Conservation (phyloP, 2,888 invertebrate species). For the Allygus modestus region DNA sequence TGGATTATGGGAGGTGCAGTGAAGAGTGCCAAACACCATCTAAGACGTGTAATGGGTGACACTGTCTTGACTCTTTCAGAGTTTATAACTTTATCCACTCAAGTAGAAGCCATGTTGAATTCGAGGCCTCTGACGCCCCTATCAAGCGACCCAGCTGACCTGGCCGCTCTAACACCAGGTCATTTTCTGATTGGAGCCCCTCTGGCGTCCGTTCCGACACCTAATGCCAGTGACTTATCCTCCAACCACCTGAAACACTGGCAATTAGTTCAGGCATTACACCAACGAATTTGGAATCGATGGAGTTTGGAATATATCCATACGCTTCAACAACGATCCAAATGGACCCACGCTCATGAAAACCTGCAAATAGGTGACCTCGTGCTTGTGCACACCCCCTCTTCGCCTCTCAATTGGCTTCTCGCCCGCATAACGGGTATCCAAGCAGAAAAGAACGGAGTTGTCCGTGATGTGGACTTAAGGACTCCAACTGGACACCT, state of each 20-base stretch:
- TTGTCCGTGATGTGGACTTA: too few species aligned
- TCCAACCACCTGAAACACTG: slow-evolving; percentile 19
- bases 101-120: slow-evolving; percentile 61
- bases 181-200: slow-evolving; percentile 60
- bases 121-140: slow-evolving; percentile 61
- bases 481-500: too few species aligned
- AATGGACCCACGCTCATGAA: too few species aligned
- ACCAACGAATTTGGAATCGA: slow-evolving; percentile 56
- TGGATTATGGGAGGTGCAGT: slow-evolving; percentile 56
- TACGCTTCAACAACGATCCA: not conserved
- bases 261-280: not conserved
- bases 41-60: slow-evolving; percentile 40
- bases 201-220: not conserved
- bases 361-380: too few species aligned
- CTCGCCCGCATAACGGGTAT: too few species aligned
- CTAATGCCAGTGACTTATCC: not conserved
- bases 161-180: slow-evolving; percentile 43
- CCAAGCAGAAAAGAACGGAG: too few species aligned
- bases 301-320: slow-evolving; percentile 59
- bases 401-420: too few species aligned
- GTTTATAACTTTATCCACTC: slow-evolving; percentile 40
- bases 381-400: too few species aligned
- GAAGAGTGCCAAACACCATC: slow-evolving; percentile 55
- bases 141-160: slow-evolving; percentile 38
- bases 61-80: slow-evolving; percentile 52